Percentiles rank a stretch among this genome's conserved stretches.
Conservation (phyloP, 2,113 vertebrate species). For the cattle (Bos taurus) region ARS-UCD2.0 NC_037352.1:10864001-10864500, state of each 20-base stretch:
- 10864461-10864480: not conserved
- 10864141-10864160: not conserved
- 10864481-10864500: not conserved
- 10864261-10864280: not conserved
- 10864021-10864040: not conserved
- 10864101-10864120: not conserved
- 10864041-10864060: not conserved
- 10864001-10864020: not conserved
- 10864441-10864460: not conserved
- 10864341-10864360: not conserved
- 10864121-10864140: rapidly evolving
- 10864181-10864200: not conserved
- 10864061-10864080: not conserved
- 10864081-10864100: not conserved
- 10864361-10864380: not conserved
- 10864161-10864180: rapidly evolving
- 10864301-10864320: not conserved
- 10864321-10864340: not conserved
- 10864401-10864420: not conserved
- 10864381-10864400: not conserved
- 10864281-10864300: not conserved
- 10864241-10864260: not conserved
- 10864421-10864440: not conserved
- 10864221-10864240: not conserved
- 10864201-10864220: not conserved